These are phyloP conservation scores for Garra rufa DNA, from an alignment of 2,113 vertebrate species.

Conservation along the genomic window DNA sequence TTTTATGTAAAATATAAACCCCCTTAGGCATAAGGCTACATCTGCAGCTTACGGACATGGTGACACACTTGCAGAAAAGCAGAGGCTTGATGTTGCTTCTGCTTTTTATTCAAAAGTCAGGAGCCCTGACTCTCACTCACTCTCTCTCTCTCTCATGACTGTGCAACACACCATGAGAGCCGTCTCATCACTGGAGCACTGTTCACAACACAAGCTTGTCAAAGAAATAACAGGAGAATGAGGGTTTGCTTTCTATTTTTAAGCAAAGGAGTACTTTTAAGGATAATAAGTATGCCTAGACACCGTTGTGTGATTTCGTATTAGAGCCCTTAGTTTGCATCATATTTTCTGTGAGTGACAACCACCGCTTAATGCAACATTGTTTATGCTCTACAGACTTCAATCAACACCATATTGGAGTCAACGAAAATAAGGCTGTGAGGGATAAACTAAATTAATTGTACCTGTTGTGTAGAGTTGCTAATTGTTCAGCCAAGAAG, in stretches of 20 bases:
- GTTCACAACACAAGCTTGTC: not conserved
- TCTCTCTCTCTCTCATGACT: constrained; percentile 1
- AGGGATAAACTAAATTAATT: not conserved
- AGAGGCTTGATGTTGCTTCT: not conserved
- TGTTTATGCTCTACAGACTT: not conserved
- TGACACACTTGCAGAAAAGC: constrained; percentile 17
- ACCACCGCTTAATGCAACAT: not conserved
- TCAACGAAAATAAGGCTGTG: not conserved
- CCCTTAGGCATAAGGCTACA: not conserved
- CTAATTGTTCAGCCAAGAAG: not conserved
- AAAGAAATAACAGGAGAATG: not conserved
- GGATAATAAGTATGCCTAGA: not conserved
- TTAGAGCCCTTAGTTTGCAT: not conserved
- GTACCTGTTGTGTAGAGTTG: not conserved
- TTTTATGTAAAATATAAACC: not conserved
- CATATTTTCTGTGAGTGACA: not conserved
- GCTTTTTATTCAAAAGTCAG: constrained; percentile 11
- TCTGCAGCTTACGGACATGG: not conserved
- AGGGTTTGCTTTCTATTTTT: not conserved
- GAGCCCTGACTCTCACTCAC: not conserved
- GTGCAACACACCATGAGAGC: constrained; percentile 9
- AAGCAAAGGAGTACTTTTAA: not conserved
- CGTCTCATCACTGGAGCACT: not conserved
- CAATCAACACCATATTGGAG: not conserved
- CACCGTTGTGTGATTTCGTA: not conserved